Evolutionary conservation across 2,113 vertebrate species (phyloP).

Genomic region (Empidonax alnorum): DNA sequence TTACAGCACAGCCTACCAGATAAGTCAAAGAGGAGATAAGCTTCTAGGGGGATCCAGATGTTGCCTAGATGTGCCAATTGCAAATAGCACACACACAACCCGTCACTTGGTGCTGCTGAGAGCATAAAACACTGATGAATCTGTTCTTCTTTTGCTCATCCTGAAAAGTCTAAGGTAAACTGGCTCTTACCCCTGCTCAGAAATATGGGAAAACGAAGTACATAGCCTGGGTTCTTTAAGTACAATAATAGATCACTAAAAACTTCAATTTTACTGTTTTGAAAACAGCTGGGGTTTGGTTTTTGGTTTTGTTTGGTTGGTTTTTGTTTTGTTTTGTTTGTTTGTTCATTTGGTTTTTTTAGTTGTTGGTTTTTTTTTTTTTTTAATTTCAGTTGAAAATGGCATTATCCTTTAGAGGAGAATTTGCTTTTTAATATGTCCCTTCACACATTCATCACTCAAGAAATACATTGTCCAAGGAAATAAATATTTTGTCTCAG

Average conservation of each 20-base stretch:
- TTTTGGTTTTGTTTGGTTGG: too few species aligned
- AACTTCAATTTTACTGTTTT: not conserved
- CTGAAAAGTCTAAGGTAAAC: not conserved
- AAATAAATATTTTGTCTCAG: not conserved
- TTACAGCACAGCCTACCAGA: not conserved
- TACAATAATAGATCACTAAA: not conserved
- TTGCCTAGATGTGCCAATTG: not conserved
- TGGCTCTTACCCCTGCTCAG: not conserved
- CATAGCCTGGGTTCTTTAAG: not conserved
- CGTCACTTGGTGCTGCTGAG: not conserved
- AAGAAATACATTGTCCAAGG: not conserved
- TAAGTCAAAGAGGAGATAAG: not conserved
- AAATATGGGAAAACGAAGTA: not conserved
- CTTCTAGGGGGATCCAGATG: not conserved
- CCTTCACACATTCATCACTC: not conserved
- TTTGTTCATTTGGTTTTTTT: too few species aligned
- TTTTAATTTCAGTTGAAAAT: not conserved
- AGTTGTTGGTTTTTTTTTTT: too few species aligned
- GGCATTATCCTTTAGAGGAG: not conserved
- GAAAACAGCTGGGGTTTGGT: not conserved
- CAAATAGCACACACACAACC: not conserved
- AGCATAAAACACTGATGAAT: too few species aligned
- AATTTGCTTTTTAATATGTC: not conserved
- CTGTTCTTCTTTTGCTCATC: fast-evolving
- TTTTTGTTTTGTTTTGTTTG: not conserved